These are phyloP conservation scores for Alcis repandata DNA, from an alignment of 2,888 invertebrate genomes.

Conservation along the genomic window DNA sequence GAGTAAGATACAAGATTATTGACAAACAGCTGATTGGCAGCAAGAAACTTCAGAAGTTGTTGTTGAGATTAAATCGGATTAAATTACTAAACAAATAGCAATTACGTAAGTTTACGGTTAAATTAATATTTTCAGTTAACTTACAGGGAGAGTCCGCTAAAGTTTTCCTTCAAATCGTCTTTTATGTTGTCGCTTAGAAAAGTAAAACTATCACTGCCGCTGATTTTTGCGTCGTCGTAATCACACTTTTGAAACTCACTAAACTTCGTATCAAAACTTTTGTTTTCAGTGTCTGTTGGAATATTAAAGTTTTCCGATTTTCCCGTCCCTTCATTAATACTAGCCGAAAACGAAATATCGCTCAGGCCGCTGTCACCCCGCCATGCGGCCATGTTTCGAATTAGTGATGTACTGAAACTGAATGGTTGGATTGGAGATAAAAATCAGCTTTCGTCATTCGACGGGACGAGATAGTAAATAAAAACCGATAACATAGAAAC, in stretches of 20 bases:
- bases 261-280: constrained; percentile 48
- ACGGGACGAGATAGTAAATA: constrained; percentile 21
- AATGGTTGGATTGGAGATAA: constrained; percentile 23
- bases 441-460: constrained; percentile 11
- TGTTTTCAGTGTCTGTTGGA: constrained; percentile 47
- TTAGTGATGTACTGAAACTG: constrained; percentile 26
- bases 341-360: constrained; percentile 47
- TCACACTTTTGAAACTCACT: constrained; percentile 49
- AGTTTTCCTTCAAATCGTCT: constrained; percentile 35
- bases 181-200: constrained; percentile 24
- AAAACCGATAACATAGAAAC: constrained; percentile 54
- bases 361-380: constrained; percentile 64
- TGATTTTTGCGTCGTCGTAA: constrained; percentile 48
- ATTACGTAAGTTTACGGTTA: constrained; percentile 42
- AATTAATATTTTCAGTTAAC: constrained; percentile 22
- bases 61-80: constrained; percentile 12
- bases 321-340: constrained; percentile 44
- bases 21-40: constrained; percentile 83
- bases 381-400: constrained; percentile 79
- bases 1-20: constrained; percentile 74
- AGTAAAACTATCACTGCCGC: constrained; percentile 18
- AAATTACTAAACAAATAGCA: constrained; percentile 16
- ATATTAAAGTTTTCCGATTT: constrained; percentile 44
- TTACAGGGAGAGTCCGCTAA: constrained; percentile 37
- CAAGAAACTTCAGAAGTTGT: constrained; percentile 37